Evolutionary conservation across 2,888 invertebrate genomes (phyloP), one percentile per base, ranked within the genome.

Genomic region (Lochmaea capreae): DNA sequence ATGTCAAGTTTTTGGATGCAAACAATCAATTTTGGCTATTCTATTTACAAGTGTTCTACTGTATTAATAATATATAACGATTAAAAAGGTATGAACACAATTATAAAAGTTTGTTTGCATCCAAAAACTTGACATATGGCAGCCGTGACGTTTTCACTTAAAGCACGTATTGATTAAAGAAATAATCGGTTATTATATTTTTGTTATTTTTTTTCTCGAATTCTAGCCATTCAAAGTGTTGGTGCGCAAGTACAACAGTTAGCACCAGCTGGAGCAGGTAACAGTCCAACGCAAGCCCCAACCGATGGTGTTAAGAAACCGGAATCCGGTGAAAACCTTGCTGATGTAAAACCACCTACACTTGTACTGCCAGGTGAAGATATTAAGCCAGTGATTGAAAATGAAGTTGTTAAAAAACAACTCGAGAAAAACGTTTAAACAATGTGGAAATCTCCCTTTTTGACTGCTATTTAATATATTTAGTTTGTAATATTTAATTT

Each of bases 231-330:
- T 42, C 76, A 76, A 68, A 66, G 65, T 59, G 62, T 67, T 59
- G 68, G 75, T 18, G 75, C 46, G 16, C 76, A 76, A 61, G 46
- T 72, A 8, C 74, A 75, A 16, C 72, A 76, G 61, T 42, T 61
- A 5, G 26, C 69, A 6, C 65, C 62, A 22, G 16, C 39, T 62
- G 14, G n/a, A 12, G n/a, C n/a, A 39, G 26, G 8, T 54, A 49
- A 46, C 5, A 14, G 12, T 33, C 14, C 3, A 22, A 14, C 39
- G 1, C 42, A 54, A 42, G 10, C 63, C 9, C 52, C 49, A 14
- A 16, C 39, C 11, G 39, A 52, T n/a, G 22, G 22, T 22, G 18
- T 33, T 12, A 12, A 12, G 18, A 63, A 61, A 39, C 33, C 33
- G 33, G 33, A 39, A 39, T 39, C 33, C 1, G 33, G 9, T 39